Percentiles rank a stretch among this genome's conserved stretches.
These are phyloP conservation scores for Sanderia malayensis DNA, from an alignment of 30 jellyfish, hydroid and myxozoan species.

Conservation along the genomic window DNA sequence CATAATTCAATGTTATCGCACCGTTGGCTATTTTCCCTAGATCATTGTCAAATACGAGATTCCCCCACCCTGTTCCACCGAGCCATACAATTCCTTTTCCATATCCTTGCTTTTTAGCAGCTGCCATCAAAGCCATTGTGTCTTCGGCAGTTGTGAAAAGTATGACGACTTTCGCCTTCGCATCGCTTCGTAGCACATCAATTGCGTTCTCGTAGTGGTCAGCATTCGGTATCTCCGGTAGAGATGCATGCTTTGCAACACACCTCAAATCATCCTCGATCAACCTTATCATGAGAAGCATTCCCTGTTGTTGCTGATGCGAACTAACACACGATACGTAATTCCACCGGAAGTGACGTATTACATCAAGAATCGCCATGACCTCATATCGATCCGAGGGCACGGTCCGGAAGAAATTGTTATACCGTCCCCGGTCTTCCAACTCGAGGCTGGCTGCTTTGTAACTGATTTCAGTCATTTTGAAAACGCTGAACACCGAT, in stretches of 20 bases:
- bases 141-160: slow-evolving; percentile 51
- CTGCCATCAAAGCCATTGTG: slow-evolving; percentile 24
- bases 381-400: slow-evolving; percentile 81
- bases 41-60: slow-evolving; percentile 9
- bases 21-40: slow-evolving; percentile 27
- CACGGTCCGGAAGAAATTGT: slow-evolving; percentile 62
- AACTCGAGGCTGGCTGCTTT: slow-evolving; percentile 59
- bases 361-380: slow-evolving; percentile 43
- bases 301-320: slow-evolving; percentile 56
- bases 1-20: slow-evolving; percentile 22
- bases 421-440: slow-evolving; percentile 64
- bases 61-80: slow-evolving; percentile 55
- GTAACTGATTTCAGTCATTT: slow-evolving; percentile 53
- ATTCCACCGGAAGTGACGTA: slow-evolving; percentile 47
- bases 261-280: slow-evolving; percentile 33
- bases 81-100: slow-evolving; percentile 36
- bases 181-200: slow-evolving; percentile 15
- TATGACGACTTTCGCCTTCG: slow-evolving; percentile 57
- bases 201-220: slow-evolving; percentile 37
- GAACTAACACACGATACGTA: slow-evolving; percentile 61
- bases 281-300: slow-evolving; percentile 20
- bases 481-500: slow-evolving; percentile 62
- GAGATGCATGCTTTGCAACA: slow-evolving; percentile 39
- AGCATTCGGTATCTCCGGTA: slow-evolving; percentile 51
- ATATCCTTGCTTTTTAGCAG: slow-evolving; percentile 33